These are phyloP conservation scores for Drosophila pseudotakahashii DNA, from an alignment of 2,888 invertebrate species.

Conservation along the genomic window DNA sequence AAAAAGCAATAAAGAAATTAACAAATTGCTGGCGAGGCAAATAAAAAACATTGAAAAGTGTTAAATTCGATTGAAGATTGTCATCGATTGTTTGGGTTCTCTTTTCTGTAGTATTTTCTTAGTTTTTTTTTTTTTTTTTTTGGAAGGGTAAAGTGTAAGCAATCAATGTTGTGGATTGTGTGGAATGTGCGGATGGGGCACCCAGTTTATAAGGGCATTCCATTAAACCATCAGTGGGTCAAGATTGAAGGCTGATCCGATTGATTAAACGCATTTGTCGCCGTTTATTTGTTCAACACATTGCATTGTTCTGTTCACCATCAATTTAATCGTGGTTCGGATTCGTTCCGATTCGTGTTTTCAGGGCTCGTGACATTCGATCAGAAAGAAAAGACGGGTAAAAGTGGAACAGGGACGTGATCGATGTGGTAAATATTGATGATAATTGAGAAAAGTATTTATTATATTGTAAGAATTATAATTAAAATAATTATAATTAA, in stretches of 20 bases:
- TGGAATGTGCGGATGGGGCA: slow-evolving; percentile 22
- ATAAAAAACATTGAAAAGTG: slow-evolving; percentile 49
- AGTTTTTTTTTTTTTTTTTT: not conserved
- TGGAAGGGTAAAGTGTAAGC: slow-evolving; percentile 22
- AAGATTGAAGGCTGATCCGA: slow-evolving; percentile 73
- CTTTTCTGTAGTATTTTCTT: slow-evolving; percentile 4
- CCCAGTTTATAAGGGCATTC: slow-evolving; percentile 23
- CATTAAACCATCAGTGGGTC: slow-evolving; percentile 62
- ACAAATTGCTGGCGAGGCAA: slow-evolving; percentile 62
- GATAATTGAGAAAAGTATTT: slow-evolving; percentile 8
- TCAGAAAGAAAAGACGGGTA: slow-evolving; percentile 27
- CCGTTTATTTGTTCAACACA: slow-evolving; percentile 15
- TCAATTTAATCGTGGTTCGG: slow-evolving; percentile 58
- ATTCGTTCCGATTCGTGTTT: slow-evolving; percentile 51
- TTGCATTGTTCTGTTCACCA: slow-evolving; percentile 27
- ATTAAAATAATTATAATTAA: not conserved
- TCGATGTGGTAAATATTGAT: slow-evolving; percentile 1
- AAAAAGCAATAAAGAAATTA: slow-evolving; percentile 80
- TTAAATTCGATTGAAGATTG: slow-evolving; percentile 76
- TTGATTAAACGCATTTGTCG: slow-evolving; percentile 62
- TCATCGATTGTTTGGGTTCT: slow-evolving; percentile 55
- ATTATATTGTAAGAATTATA: not conserved
- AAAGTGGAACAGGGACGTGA: slow-evolving; percentile 41
- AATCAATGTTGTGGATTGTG: slow-evolving; percentile 34
- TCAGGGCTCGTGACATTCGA: slow-evolving; percentile 59